phyloP scores from a whole-genome alignment of 2,113 vertebrate genomes.

The Siniperca chuatsi region DNA sequence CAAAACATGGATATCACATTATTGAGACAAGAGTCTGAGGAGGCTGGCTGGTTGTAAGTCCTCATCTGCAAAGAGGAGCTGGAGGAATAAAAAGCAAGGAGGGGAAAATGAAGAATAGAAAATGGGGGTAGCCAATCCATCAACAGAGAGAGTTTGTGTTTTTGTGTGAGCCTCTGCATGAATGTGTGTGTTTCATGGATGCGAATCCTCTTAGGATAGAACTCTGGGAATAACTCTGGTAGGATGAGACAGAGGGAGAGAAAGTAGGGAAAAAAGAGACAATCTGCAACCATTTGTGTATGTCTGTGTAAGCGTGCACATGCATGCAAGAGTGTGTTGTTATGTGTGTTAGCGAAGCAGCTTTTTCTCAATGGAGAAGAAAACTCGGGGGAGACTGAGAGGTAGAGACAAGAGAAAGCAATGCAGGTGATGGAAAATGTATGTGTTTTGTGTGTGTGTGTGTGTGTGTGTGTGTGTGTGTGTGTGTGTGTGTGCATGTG shows the following conservation, averaged over 20 bases:
- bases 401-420: conserved; percentile 15
- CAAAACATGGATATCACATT: conserved; percentile 55
- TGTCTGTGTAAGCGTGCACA: background rate
- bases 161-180: background rate
- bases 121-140: conserved; percentile 1
- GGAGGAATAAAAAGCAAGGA: background rate
- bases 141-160: conserved; percentile 13
- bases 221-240: conserved; percentile 25
- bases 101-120: background rate
- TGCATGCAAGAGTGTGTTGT: conserved; percentile 1
- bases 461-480: conserved; percentile 1
- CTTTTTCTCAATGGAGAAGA: conserved; percentile 21
- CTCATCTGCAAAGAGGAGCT: conserved; percentile 2
- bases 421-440: conserved; percentile 9
- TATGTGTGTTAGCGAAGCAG: conserved; percentile 5
- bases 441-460: too few species aligned
- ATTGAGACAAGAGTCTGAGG: conserved; percentile 39
- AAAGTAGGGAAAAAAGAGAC: background rate
- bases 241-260: conserved; percentile 9
- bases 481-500: background rate
- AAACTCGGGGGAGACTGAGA: conserved; percentile 14
- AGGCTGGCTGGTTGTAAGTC: background rate
- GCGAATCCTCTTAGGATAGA: conserved; percentile 10
- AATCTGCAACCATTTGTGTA: conserved; percentile 1
- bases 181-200: conserved; percentile 1